Evolutionary conservation across 2,888 invertebrate species (phyloP).

Genomic region (Macaria notata): DNA sequence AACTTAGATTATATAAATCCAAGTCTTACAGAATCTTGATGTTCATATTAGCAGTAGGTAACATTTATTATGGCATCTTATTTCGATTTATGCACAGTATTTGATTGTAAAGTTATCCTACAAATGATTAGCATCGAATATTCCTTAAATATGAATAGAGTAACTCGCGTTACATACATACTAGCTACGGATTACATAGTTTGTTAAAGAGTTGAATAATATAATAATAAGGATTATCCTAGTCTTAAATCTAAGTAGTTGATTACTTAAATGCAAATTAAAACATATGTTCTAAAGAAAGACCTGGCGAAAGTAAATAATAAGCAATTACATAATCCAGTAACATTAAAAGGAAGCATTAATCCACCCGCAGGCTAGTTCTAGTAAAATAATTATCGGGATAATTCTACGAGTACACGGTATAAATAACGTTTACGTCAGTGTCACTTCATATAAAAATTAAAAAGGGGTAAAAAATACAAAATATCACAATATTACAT

Average conservation of each 20-base stretch:
- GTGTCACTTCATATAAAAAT: slow-evolving; percentile 62
- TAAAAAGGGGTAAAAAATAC: slow-evolving; percentile 71
- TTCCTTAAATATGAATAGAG: slow-evolving; percentile 56
- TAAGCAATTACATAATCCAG: slow-evolving; percentile 66
- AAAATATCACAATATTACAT: slow-evolving; percentile 82
- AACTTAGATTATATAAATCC: too few species aligned
- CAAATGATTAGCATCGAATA: slow-evolving; percentile 51
- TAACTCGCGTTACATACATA: slow-evolving; percentile 59
- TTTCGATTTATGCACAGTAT: slow-evolving; percentile 34
- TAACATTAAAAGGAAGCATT: slow-evolving; percentile 75
- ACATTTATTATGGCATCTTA: slow-evolving; percentile 47
- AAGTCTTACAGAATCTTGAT: slow-evolving; percentile 16
- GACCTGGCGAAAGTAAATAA: slow-evolving; percentile 65
- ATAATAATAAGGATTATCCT: slow-evolving; percentile 57
- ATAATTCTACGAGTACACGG: slow-evolving; percentile 54
- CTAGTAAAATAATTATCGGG: slow-evolving; percentile 38
- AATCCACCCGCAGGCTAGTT: slow-evolving; percentile 53
- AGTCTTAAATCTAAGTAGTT: slow-evolving; percentile 63
- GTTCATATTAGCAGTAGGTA: slow-evolving; percentile 43
- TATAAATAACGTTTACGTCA: slow-evolving; percentile 60
- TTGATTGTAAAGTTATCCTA: slow-evolving; percentile 44
- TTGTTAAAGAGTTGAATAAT: slow-evolving; percentile 72
- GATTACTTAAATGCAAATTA: slow-evolving; percentile 68
- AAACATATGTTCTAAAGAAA: slow-evolving; percentile 47
- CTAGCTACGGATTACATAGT: slow-evolving; percentile 75